Evolutionary conservation across 2,888 invertebrate species (phyloP).

Genomic region (Ethmia dodecea): DNA sequence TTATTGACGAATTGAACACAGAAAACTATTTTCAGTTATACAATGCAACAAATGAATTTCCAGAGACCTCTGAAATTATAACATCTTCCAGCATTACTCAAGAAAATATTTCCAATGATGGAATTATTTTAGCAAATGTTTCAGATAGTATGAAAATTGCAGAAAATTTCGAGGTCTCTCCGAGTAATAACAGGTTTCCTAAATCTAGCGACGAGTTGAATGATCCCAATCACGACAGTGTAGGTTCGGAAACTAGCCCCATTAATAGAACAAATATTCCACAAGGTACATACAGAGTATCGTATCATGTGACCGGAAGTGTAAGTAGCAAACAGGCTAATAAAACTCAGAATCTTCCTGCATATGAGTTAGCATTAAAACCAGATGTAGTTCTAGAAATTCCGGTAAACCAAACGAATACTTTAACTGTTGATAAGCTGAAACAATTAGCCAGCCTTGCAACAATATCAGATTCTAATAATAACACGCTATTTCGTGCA

Average conservation of each 20-base stretch:
- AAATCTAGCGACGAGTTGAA: conserved; percentile 56
- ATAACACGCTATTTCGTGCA: conserved; percentile 66
- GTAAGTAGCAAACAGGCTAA: conserved; percentile 70
- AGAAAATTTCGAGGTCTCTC: conserved; percentile 23
- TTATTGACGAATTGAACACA: conserved; percentile 40
- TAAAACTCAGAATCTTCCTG: conserved; percentile 59
- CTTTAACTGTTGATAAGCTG: conserved; percentile 64
- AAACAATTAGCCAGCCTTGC: conserved; percentile 77
- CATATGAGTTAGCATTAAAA: conserved; percentile 61
- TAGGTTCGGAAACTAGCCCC: conserved; percentile 14
- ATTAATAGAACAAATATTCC: conserved; percentile 37
- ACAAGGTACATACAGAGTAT: conserved; percentile 64
- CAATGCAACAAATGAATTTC: conserved; percentile 29
- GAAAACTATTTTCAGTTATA: conserved; percentile 37
- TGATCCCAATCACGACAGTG: conserved; percentile 22
- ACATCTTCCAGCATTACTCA: conserved; percentile 27
- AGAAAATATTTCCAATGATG: conserved; percentile 26
- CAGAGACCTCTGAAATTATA: conserved; percentile 34
- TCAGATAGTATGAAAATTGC: conserved; percentile 34
- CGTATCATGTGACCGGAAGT: conserved; percentile 69
- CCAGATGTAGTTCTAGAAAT: conserved; percentile 68
- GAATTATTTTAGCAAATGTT: conserved; percentile 27
- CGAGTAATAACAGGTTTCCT: conserved; percentile 49
- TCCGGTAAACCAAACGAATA: conserved; percentile 56
- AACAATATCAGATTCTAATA: conserved; percentile 71